A percentile compares a stretch with the other conserved stretches of the same genome.
These are phyloP conservation scores for Nycteola revayana DNA, from an alignment of 2,888 invertebrate species.

Conservation along the genomic window DNA sequence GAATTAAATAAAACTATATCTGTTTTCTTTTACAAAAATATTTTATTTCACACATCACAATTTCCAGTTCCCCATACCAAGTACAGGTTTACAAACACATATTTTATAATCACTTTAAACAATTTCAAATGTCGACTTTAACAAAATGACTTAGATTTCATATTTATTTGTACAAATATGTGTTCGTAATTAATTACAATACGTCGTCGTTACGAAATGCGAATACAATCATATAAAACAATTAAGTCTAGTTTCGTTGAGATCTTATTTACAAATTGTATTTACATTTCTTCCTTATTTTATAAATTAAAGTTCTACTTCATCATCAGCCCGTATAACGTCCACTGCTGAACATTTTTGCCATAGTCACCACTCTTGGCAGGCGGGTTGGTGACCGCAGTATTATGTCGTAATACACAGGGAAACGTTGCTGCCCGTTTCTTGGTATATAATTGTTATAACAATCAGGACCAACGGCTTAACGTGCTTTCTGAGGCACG, in stretches of 20 bases:
- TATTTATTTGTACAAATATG: constrained; percentile 26
- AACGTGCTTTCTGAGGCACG: too few relatives aligned
- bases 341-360: too few relatives aligned
- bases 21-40: constrained; percentile 35
- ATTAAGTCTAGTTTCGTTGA: constrained; percentile 31
- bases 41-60: constrained; percentile 43
- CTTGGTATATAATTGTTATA: too few relatives aligned
- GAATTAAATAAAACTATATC: too few relatives aligned
- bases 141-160: constrained; percentile 35
- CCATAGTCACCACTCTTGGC: too few relatives aligned
- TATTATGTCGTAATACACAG: too few relatives aligned
- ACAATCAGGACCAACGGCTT: too few relatives aligned
- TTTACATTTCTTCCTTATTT: constrained; percentile 30
- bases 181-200: constrained; percentile 32
- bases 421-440: too few relatives aligned
- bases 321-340: too few relatives aligned
- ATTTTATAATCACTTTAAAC: constrained; percentile 19
- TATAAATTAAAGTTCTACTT: too few relatives aligned
- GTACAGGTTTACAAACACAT: constrained; percentile 39
- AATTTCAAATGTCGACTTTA: constrained; percentile 14
- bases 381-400: too few relatives aligned
- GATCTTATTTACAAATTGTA: constrained; percentile 40
- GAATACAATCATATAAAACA: constrained; percentile 30
- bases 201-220: constrained; percentile 33
- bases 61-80: constrained; percentile 20